Base-by-base conservation (phyloP, 2,797 vertebrate genomes). In the Pseudochaenichthys georgianus region DNA sequence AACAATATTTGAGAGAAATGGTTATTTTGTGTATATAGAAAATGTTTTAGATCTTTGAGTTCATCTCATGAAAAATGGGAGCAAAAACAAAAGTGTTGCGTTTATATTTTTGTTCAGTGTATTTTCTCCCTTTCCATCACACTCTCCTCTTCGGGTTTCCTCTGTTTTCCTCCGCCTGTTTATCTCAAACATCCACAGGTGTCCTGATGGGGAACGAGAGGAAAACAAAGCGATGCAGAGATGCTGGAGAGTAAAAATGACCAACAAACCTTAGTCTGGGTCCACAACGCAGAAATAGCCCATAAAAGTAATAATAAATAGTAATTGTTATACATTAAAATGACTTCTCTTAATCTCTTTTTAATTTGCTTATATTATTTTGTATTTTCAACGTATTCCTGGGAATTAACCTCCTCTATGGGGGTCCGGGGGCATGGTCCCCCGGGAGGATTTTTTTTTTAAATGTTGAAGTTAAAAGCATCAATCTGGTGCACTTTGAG, bases 141-240 rank as follows among this genome's bases (percentile, higher is more conserved):
- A 21, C 17, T 8, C 12, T 38, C 21, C n/a, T 57, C 8, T 21
- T 9, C 38, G 19, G 3, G n/a, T 41, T 21, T 21, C 13, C 16
- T 41, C 16, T 16, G 2, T 3, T 11, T 51, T 28, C 5, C 43
- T 34, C 45, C 23, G 9, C 42, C 43, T 17, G 13, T 48, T 62
- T 6, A 42, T 11, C 12, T 60, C 31, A 50, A 48, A 71, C 59
- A 46, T 57, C 51, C 41, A 66, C 70, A 66, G 57, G 61, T 62
- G 34, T 67, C 31, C 52, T 19, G 62, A 6, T 50, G 61, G 28
- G 42, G 50, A 21, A 46, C 59, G 9, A 13, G 48, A 41, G 45
- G 3, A n/a, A 38, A 34, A 2, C 15, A 54, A 5, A 16, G 21
- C 0, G n/a, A 38, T 5, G 21, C 9, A 8, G 13, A 21, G 34